Base-by-base conservation (phyloP, 2,888 invertebrate genomes). In the Myathropa florea region DNA sequence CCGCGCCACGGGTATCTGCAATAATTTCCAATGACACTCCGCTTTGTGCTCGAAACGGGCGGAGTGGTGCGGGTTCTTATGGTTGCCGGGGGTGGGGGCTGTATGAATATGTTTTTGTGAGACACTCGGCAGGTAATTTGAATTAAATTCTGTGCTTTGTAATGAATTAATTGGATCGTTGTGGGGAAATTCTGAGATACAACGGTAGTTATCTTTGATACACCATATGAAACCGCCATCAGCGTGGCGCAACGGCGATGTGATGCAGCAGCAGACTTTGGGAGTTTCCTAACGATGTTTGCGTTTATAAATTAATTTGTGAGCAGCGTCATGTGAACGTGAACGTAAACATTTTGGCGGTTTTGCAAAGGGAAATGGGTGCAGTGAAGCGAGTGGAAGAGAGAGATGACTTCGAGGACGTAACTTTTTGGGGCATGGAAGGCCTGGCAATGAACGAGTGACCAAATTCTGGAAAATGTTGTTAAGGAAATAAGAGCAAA, bases 141-240 rank as follows among this genome's bases (percentile, higher is more conserved):
- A 85, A 82, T 82, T 85, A 67, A 72, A 85, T 77, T 85, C 68
- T 72, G 53, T 72, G 72, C 76, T 30, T 85, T 82, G 71, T 82
- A 85, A 85, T 85, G 85, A 85, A 82, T 85, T 85, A 85, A 85
- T 85, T 82, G 76, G 72, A 72, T 73, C 67, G 63, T 85, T 82
- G 39, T 77, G 67, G 61, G 55, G 61, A 72, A 46, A 36, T 61
- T 77, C 18, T 68, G 57, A 67, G 53, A 67, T 53, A 72, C 79
- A 70, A 64, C 33, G 70, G 64, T 60, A 79, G 65, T 68, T 73
- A 63, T 63, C 57, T 73, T 64, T 73, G 63, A 76, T 75, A 68
- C 64, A 36, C 26, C 18, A 26, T 67, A 57, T 83, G 68, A 83
- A 64, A 61, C 26, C 60, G 46, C 53, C 18, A 61, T 46, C 67